phyloP scores from a whole-genome alignment of 2,888 invertebrate genomes.

The Halocaridina rubra region DNA sequence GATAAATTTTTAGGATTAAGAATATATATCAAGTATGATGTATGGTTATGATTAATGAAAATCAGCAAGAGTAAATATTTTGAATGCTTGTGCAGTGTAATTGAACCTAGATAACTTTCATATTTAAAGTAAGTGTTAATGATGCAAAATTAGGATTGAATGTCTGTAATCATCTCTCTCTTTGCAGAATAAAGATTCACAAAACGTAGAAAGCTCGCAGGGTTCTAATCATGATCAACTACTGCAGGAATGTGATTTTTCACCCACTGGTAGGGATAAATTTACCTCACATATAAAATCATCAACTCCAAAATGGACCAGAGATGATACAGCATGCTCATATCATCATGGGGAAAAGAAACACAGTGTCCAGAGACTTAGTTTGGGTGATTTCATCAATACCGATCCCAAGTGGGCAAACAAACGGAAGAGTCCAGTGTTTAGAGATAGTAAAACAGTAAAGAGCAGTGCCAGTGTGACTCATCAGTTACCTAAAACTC shows the following conservation, averaged over 20 bases:
- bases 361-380: slow-evolving; percentile 42
- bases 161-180: not conserved
- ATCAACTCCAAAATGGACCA: too few relatives aligned
- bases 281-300: too few relatives aligned
- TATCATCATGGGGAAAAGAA: too few relatives aligned
- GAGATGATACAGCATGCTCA: too few relatives aligned
- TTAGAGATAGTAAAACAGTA: not conserved
- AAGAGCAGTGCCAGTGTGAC: not conserved
- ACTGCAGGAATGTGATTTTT: not conserved
- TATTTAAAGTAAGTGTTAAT: not conserved
- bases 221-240: not conserved
- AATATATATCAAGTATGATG: too few relatives aligned
- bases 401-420: slow-evolving; percentile 4
- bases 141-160: not conserved
- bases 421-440: slow-evolving; percentile 26
- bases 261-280: not conserved
- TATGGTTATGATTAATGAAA: too few relatives aligned
- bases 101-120: not conserved
- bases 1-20: too few relatives aligned
- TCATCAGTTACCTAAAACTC: not conserved
- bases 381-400: slow-evolving; percentile 41
- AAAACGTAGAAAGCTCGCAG: not conserved
- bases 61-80: too few relatives aligned
- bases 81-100: too few relatives aligned
- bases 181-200: not conserved